These are phyloP conservation scores for Lycia hirtaria DNA, from an alignment of 2,888 invertebrate species.

Conservation along the genomic window DNA sequence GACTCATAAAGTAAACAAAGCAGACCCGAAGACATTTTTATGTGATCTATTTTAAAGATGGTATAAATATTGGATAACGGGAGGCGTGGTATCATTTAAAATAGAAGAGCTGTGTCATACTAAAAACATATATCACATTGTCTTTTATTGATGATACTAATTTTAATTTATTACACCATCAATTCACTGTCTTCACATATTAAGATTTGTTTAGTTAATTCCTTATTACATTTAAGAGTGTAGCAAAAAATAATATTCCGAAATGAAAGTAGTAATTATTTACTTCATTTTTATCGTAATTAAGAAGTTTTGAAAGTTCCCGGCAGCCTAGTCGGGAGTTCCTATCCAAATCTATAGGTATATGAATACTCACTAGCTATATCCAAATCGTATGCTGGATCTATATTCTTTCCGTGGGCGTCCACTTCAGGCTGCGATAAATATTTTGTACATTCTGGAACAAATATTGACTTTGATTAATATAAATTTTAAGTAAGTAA, in stretches of 20 bases:
- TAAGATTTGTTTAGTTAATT: not conserved
- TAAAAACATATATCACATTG: not conserved
- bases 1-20: conserved; percentile 25
- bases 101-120: conserved; percentile 1
- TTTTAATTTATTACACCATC: conserved; percentile 5
- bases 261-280: no score
- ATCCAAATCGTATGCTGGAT: conserved; percentile 71
- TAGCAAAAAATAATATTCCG: not conserved
- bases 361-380: conserved; percentile 72
- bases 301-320: no score
- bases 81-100: conserved; percentile 11
- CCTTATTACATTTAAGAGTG: not conserved
- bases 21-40: conserved; percentile 25
- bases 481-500: not conserved
- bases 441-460: conserved; percentile 79
- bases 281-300: no score
- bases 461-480: conserved; percentile 37
- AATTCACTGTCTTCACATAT: not conserved
- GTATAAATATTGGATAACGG: not conserved
- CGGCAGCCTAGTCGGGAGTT: no score
- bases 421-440: conserved; percentile 66
- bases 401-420: conserved; percentile 57
- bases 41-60: conserved; percentile 18
- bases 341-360: not conserved
- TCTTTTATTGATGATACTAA: not conserved